Evolutionary conservation across 92 coral and sea anemone genomes (phyloP).

Genomic region (Isaurus tuberculatus): DNA sequence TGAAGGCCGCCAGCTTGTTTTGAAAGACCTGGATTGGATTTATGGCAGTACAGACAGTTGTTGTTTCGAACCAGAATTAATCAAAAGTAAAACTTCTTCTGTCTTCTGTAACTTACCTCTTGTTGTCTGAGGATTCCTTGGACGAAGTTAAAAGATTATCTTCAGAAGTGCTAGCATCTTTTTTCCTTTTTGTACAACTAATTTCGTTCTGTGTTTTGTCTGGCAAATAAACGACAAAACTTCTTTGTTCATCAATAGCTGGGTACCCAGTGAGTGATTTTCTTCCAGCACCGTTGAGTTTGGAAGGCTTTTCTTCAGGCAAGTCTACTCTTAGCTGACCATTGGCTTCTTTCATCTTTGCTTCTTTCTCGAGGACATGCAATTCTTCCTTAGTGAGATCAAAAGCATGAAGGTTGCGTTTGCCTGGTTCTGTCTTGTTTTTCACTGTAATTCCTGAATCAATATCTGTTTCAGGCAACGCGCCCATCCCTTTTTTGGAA

Average conservation of each 20-base stretch:
- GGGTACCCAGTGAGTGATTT: slow-evolving; percentile 41
- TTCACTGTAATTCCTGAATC: slow-evolving; percentile 81
- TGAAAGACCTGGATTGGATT: not conserved
- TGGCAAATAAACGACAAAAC: slow-evolving; percentile 76
- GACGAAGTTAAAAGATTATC: slow-evolving; percentile 42
- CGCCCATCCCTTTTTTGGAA: slow-evolving; percentile 61
- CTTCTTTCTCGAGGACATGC: slow-evolving; percentile 32
- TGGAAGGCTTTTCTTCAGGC: slow-evolving; percentile 34
- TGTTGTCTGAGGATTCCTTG: slow-evolving; percentile 1
- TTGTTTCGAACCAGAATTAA: not conserved
- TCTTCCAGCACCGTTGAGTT: slow-evolving; percentile 1
- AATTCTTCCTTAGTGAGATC: slow-evolving; percentile 65
- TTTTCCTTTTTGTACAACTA: slow-evolving; percentile 57
- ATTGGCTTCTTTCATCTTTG: slow-evolving; percentile 17
- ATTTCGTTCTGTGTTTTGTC: slow-evolving; percentile 43
- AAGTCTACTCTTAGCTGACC: slow-evolving; percentile 12
- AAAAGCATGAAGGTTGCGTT: slow-evolving; percentile 70
- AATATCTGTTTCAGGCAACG: slow-evolving; percentile 86
- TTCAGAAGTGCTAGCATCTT: slow-evolving; percentile 43
- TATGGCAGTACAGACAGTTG: not conserved
- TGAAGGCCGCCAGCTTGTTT: too few species aligned
- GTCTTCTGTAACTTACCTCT: slow-evolving; percentile 16
- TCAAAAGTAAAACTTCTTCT: not conserved
- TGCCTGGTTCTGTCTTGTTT: slow-evolving; percentile 62
- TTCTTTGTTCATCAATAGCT: slow-evolving; percentile 76